Conservation (phyloP, 2,888 invertebrate genomes). For the Ligdia adustata region DNA sequence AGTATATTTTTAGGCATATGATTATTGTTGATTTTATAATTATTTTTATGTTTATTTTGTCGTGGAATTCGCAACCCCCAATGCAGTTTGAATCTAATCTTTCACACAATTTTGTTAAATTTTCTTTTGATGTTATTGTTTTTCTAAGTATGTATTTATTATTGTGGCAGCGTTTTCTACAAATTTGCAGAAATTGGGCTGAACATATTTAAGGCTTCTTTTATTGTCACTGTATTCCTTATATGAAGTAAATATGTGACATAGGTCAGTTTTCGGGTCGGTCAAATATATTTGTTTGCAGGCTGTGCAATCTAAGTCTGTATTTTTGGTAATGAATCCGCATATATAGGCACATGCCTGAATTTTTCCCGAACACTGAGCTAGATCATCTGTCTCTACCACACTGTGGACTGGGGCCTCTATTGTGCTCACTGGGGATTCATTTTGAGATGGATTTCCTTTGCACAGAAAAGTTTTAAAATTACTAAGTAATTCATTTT, state of each 20-base stretch:
- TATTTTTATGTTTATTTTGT: background rate
- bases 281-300: background rate
- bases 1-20: too few species aligned
- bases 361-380: background rate
- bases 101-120: too few species aligned
- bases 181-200: background rate
- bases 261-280: background rate
- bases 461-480: too few species aligned
- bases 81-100: background rate
- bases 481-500: too few species aligned
- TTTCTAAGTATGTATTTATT: background rate
- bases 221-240: background rate
- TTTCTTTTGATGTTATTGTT: background rate
- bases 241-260: background rate
- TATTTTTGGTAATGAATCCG: background rate
- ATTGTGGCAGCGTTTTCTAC: background rate
- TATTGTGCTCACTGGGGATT: too few species aligned
- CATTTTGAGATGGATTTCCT: too few species aligned
- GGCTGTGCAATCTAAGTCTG: background rate
- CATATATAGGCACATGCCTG: background rate
- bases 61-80: too few species aligned
- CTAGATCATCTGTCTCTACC: background rate
- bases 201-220: background rate
- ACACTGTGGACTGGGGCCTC: too few species aligned
- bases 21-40: too few species aligned